Base-by-base conservation (phyloP, 2,888 invertebrate species). In the Prosopocoilus inquinatus region DNA sequence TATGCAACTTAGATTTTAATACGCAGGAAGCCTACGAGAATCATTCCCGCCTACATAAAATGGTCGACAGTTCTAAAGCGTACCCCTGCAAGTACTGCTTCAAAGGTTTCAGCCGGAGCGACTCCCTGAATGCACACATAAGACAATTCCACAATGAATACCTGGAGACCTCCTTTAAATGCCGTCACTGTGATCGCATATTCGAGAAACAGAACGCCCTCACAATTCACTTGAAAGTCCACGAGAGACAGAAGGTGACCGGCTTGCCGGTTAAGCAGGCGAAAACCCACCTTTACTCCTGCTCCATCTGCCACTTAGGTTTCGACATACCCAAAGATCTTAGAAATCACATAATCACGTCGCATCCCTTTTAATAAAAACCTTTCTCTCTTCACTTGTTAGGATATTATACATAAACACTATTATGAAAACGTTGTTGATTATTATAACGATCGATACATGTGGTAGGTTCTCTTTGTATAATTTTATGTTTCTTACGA, bases 141-240 rank as follows among this genome's bases (percentile, higher is more conserved):
- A 82, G 82, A 65, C 79, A 82, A 61, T 84, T 85, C 63, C 83
- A 83, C 67, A 73, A 74, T 36, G 67, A 79, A 13, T 44, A 56
- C 33, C 35, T 52, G 13, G 33, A 46, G 28, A 44, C 46, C 5
- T 53, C 79, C 78, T 82, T 83, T 64, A 81, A 81, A 70, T 88
- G 88, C 64, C 83, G 82, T 62, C 80, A 85, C 49, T 88, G 88
- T 63, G 83, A 84, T 1, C 84, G 86, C 59, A 78, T 80, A 0
- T 82, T 87, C 47, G 81, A 80, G 57, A 85, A 86, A 9, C 84
- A 84, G 15, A 76, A 81, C 12, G 86, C 87, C 9, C 70, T 88
- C 28, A 84, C 84, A 48, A 86, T 77, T 75, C 87, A 82, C 74
- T 80, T 74, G 74, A 85, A 80, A 71, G 84, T 70, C 78, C 87